phyloP scores from a whole-genome alignment of 2,888 invertebrate genomes.

The Lacanobia oleracea region DNA sequence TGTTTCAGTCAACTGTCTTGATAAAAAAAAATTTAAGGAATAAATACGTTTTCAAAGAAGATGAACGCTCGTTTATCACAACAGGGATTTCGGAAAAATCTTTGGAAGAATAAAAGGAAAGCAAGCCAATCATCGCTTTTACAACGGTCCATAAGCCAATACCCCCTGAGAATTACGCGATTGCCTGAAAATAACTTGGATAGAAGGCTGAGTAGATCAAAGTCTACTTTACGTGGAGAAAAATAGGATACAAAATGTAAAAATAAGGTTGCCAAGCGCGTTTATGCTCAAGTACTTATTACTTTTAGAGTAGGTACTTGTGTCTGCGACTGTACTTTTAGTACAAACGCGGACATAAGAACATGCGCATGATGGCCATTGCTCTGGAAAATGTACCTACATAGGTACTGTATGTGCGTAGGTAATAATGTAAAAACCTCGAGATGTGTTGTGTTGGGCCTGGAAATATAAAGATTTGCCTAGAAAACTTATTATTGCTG shows the following conservation, averaged over 20 bases:
- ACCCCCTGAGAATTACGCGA: conserved; percentile 53
- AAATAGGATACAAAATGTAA: neutral
- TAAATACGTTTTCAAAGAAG: conserved; percentile 24
- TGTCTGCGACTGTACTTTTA: neutral
- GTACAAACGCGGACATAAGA: neutral
- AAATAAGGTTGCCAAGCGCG: rapidly evolving
- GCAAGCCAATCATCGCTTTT: conserved; percentile 60
- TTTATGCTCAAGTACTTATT: neutral
- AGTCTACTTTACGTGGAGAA: conserved; percentile 15
- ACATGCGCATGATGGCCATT: neutral
- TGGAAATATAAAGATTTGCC: neutral
- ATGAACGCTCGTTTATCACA: conserved; percentile 50
- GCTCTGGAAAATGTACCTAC: neutral
- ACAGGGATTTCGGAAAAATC: conserved; percentile 51
- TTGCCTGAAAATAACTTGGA: conserved; percentile 39
- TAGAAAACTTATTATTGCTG: too few species aligned
- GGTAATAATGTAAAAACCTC: neutral
- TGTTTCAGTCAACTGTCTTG: neutral
- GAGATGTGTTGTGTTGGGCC: neutral
- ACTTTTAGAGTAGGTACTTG: neutral
- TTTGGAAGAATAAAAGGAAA: conserved; percentile 39
- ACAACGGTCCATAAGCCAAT: conserved; percentile 47
- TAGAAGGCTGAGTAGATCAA: conserved; percentile 10
- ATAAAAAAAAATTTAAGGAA: conserved; percentile 1
- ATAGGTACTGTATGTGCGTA: too few species aligned